Percentiles rank a stretch among this genome's conserved stretches.
Evolutionary conservation across 2,888 invertebrate species (phyloP).

Genomic region (Bedellia somnulentella): DNA sequence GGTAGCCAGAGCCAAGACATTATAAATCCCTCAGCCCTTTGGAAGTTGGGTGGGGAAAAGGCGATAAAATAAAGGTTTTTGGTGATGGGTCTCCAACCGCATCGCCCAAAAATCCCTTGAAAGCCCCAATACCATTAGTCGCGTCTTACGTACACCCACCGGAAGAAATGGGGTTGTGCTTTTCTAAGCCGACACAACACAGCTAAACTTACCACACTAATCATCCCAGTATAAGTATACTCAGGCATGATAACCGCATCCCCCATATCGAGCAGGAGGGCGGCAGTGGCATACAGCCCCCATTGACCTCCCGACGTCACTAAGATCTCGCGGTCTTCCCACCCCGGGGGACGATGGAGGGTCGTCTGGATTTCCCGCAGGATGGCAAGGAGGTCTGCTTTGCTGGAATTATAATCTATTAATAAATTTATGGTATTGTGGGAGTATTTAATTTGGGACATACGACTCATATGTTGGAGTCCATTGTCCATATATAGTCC

Average conservation of each 20-base stretch:
- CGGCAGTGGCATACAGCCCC: slow-evolving; percentile 73
- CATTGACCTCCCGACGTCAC: slow-evolving; percentile 78
- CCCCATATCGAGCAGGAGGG: slow-evolving; percentile 69
- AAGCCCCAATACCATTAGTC: too few species aligned
- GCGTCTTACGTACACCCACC: too few species aligned
- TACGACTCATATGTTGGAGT: not conserved
- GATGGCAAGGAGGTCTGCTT: slow-evolving; percentile 58
- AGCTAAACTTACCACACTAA: slow-evolving; percentile 59
- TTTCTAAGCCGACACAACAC: not conserved
- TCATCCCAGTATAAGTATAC: slow-evolving; percentile 72
- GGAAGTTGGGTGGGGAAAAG: too few species aligned
- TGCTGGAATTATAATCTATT: slow-evolving; percentile 32
- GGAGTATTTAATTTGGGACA: not conserved
- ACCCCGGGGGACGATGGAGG: slow-evolving; percentile 67
- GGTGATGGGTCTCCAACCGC: too few species aligned
- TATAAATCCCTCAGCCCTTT: too few species aligned
- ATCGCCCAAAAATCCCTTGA: too few species aligned
- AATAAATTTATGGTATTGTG: too few species aligned
- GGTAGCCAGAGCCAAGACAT: too few species aligned
- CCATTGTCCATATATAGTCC: too few species aligned
- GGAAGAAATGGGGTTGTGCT: too few species aligned
- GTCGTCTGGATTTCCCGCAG: slow-evolving; percentile 65
- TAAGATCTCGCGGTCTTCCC: slow-evolving; percentile 63
- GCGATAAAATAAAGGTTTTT: too few species aligned
- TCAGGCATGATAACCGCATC: slow-evolving; percentile 72